A percentile compares a stretch with the other conserved stretches of the same genome.
Conservation (phyloP, 2,113 vertebrate species). For the Bothrops jararaca region DNA sequence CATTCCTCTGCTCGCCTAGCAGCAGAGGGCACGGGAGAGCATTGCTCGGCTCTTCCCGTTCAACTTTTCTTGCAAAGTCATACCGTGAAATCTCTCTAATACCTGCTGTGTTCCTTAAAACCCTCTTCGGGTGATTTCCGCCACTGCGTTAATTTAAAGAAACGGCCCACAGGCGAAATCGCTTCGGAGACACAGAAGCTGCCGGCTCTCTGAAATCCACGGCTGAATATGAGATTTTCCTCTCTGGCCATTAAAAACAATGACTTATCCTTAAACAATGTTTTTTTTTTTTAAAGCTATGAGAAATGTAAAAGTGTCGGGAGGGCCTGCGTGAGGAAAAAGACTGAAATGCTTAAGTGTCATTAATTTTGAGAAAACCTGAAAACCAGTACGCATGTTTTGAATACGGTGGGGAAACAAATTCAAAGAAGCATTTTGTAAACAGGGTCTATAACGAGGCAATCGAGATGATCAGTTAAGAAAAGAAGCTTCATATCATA, state of each 20-base stretch:
- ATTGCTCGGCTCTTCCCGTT: background rate
- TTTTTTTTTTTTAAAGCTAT: no score
- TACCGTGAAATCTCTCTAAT: background rate
- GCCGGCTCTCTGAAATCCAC: background rate
- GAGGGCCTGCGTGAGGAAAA: no score
- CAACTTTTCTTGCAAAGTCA: background rate
- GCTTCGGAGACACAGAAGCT: rapidly evolving
- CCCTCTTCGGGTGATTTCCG: background rate
- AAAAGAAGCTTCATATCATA: no score
- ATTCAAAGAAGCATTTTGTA: no score
- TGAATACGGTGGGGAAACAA: no score
- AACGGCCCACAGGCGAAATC: rapidly evolving
- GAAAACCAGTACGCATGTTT: no score
- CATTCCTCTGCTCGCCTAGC: constrained; percentile 11
- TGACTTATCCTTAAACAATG: background rate
- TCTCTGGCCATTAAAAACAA: background rate
- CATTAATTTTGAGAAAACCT: no score
- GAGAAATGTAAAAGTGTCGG: no score
- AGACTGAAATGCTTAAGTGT: no score
- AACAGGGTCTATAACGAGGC: no score
- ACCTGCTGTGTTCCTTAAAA: rapidly evolving
- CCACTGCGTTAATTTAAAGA: background rate
- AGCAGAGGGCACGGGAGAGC: constrained; percentile 41
- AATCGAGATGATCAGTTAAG: no score
- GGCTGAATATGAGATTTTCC: background rate